A percentile compares a stretch with the other conserved stretches of the same genome.
phyloP scores from a whole-genome alignment of 64 coral and sea anemone species.

The Hydrozoanthus tunicans region DNA sequence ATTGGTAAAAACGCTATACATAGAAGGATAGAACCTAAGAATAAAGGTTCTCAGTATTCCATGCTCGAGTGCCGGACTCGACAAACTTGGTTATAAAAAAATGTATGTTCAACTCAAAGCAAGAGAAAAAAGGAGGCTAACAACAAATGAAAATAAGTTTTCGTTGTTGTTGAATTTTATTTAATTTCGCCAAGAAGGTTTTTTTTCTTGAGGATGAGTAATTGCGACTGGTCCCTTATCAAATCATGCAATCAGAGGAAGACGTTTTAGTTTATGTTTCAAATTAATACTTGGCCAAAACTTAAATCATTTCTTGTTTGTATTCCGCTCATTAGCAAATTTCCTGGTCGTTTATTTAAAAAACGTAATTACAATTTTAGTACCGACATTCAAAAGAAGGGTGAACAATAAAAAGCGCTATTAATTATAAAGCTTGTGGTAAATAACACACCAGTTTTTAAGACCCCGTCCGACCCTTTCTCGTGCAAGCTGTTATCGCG shows the following conservation, averaged over 20 bases:
- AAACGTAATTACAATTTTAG: not conserved
- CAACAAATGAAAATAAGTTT: not conserved
- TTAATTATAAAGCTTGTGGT: too few relatives aligned
- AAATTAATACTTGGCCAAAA: not conserved
- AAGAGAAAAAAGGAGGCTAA: not conserved
- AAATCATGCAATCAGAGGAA: not conserved
- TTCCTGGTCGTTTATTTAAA: not conserved
- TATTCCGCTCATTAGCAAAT: not conserved
- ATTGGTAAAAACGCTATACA: not conserved
- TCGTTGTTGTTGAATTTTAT: not conserved
- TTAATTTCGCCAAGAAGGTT: not conserved
- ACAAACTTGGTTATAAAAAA: not conserved
- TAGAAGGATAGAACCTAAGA: not conserved
- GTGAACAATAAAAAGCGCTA: too few relatives aligned
- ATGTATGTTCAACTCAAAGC: not conserved
- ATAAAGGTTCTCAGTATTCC: not conserved
- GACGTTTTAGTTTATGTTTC: not conserved
- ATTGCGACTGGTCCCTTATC: not conserved
- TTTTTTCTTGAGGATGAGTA: not conserved
- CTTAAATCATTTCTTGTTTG: constrained; percentile 24
- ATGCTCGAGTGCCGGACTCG: not conserved
- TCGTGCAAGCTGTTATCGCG: too few relatives aligned
- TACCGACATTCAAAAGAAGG: not conserved
- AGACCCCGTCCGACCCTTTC: too few relatives aligned
- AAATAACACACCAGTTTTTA: too few relatives aligned